Conservation (phyloP, 2,888 invertebrate species). For the Plemyria rubiginata region DNA sequence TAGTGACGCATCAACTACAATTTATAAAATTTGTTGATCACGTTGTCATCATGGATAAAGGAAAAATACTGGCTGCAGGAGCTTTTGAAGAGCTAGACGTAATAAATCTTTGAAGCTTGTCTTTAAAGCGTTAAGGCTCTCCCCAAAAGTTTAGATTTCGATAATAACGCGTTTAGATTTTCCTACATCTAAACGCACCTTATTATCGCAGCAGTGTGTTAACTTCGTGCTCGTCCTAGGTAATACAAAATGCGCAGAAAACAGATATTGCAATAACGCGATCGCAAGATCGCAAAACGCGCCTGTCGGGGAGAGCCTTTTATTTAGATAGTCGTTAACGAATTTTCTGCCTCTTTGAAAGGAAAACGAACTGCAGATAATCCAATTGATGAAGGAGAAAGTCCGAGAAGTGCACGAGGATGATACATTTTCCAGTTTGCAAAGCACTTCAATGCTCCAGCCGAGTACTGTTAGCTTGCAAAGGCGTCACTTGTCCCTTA, state of each 20-base stretch:
- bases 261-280: too few relatives aligned
- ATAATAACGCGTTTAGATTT: too few relatives aligned
- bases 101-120: constrained; percentile 39
- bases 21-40: constrained; percentile 89
- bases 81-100: constrained; percentile 69
- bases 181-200: too few relatives aligned
- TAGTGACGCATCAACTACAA: constrained; percentile 94
- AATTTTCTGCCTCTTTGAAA: constrained; percentile 35
- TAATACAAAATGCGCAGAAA: too few relatives aligned
- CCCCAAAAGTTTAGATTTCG: too few relatives aligned
- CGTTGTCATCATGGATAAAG: constrained; percentile 75
- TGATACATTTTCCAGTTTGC: constrained; percentile 46
- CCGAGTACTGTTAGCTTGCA: constrained; percentile 64
- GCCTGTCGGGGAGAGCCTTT: too few relatives aligned
- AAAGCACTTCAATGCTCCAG: constrained; percentile 51
- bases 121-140: not conserved
- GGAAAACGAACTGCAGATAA: constrained; percentile 67
- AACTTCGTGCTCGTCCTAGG: too few relatives aligned
- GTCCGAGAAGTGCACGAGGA: constrained; percentile 66
- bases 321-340: too few relatives aligned
- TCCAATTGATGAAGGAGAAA: constrained; percentile 70
- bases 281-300: too few relatives aligned
- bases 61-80: constrained; percentile 67
- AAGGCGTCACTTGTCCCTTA: constrained; percentile 59
- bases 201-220: too few relatives aligned